phyloP scores from a whole-genome alignment of 2,888 invertebrate species.

The Tillus elongatus region DNA sequence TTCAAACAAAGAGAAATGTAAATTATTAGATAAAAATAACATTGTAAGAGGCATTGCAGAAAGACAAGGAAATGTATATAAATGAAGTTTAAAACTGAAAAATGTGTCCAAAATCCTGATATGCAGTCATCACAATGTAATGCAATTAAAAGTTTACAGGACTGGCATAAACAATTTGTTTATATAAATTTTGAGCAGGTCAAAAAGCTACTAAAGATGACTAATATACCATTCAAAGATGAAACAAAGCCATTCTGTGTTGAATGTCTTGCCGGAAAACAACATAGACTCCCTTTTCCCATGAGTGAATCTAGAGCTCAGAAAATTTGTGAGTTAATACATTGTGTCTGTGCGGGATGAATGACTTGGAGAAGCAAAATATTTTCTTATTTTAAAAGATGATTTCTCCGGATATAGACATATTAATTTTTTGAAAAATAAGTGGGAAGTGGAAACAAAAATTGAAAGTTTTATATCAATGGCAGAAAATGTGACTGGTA shows the following conservation, averaged over 20 bases:
- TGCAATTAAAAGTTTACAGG: slow-evolving; percentile 9
- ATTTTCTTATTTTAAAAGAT: slow-evolving; percentile 21
- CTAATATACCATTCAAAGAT: slow-evolving; percentile 12
- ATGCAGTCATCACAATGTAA: slow-evolving; percentile 4
- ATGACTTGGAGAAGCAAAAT: slow-evolving; percentile 14
- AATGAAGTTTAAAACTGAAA: background rate
- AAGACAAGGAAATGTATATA: slow-evolving; percentile 6
- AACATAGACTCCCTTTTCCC: slow-evolving; percentile 12
- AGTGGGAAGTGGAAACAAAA: slow-evolving; percentile 17
- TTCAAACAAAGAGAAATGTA: slow-evolving; percentile 12
- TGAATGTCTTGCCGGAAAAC: slow-evolving; percentile 16
- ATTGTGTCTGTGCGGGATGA: no score
- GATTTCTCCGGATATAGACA: slow-evolving; percentile 18
- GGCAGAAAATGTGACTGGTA: slow-evolving; percentile 25
- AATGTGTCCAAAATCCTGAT: background rate
- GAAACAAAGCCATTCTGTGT: slow-evolving; percentile 10
- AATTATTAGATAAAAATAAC: slow-evolving; percentile 9
- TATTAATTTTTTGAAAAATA: slow-evolving; percentile 21
- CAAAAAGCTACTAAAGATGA: slow-evolving; percentile 10
- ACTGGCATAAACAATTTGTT: slow-evolving; percentile 13
- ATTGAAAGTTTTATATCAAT: slow-evolving; percentile 20
- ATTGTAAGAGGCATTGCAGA: slow-evolving; percentile 1
- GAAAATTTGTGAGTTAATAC: slow-evolving; percentile 11
- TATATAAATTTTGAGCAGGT: slow-evolving; percentile 14
- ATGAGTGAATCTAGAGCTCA: slow-evolving; percentile 13